Evolutionary conservation across 2,113 vertebrate genomes (phyloP).

Genomic region (Typhlomys cinereus): DNA sequence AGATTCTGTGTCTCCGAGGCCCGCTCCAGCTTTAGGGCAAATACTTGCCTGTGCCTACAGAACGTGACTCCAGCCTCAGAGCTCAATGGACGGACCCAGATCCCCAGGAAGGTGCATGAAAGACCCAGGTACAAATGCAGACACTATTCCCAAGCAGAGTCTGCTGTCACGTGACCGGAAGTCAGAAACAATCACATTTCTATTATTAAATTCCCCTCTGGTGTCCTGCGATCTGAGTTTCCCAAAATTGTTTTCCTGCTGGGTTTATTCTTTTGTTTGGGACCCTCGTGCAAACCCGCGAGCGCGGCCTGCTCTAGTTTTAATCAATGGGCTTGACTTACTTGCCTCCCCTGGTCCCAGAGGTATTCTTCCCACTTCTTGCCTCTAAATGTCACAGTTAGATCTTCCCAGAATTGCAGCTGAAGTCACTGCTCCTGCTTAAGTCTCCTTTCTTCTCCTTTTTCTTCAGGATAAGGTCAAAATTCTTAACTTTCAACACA

Average conservation of each 20-base stretch:
- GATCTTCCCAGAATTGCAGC: background rate
- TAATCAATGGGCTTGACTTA: accelerated
- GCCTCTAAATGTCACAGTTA: background rate
- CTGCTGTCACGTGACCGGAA: background rate
- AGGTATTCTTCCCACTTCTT: background rate
- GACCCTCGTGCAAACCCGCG: accelerated
- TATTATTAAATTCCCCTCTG: too few relatives aligned
- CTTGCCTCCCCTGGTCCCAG: accelerated
- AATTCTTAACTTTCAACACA: too few relatives aligned
- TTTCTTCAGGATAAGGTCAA: background rate
- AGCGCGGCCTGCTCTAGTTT: accelerated
- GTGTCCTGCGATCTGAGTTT: background rate
- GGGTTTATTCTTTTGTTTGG: background rate
- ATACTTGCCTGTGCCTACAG: background rate
- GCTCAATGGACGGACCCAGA: background rate
- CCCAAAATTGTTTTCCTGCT: background rate
- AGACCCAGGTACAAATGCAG: background rate
- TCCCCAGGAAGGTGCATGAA: background rate
- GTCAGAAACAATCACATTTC: background rate
- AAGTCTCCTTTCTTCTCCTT: background rate
- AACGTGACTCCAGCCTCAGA: background rate
- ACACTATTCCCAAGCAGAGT: background rate
- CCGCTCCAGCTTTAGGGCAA: background rate
- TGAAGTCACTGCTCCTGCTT: background rate
- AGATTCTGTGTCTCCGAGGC: background rate